Percentiles rank a stretch among this genome's conserved stretches.
These are phyloP conservation scores for Lacanobia wlatinum DNA, from an alignment of 2,888 invertebrate species.

Conservation along the genomic window DNA sequence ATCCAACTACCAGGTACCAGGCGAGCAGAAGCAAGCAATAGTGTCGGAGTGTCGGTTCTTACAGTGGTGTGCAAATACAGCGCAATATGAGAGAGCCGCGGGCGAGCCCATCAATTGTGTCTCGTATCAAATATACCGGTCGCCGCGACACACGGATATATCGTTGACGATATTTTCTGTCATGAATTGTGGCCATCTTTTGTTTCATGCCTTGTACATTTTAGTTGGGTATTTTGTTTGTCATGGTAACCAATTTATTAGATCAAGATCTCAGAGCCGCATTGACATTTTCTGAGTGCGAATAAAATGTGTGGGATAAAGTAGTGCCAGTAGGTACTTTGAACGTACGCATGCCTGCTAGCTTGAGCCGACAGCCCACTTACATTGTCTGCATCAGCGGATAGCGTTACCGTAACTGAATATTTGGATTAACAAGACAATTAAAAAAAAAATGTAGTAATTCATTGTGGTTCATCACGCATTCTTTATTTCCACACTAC, in stretches of 20 bases:
- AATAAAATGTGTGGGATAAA: too few species aligned
- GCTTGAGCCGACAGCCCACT: too few species aligned
- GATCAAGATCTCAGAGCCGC: too few species aligned
- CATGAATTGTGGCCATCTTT: slow-evolving; percentile 9
- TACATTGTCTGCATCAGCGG: too few species aligned
- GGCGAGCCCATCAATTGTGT: slow-evolving; percentile 52
- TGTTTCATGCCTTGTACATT: not conserved
- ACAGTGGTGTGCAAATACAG: slow-evolving; percentile 48
- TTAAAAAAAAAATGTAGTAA: too few species aligned
- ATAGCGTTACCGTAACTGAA: too few species aligned
- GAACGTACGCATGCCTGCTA: too few species aligned
- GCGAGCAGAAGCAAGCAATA: slow-evolving; percentile 42
- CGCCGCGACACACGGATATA: slow-evolving; percentile 27
- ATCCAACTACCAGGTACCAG: slow-evolving; percentile 35
- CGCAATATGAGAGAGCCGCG: slow-evolving; percentile 51
- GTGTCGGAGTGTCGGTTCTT: slow-evolving; percentile 48
- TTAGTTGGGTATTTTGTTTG: not conserved
- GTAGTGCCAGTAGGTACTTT: too few species aligned
- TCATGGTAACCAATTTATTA: not conserved
- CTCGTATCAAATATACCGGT: slow-evolving; percentile 57
- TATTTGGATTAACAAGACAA: too few species aligned
- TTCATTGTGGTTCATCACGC: too few species aligned
- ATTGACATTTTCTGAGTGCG: too few species aligned
- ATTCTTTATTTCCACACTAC: too few species aligned
- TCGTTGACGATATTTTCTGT: slow-evolving; percentile 36